phyloP scores from a whole-genome alignment of 2,888 invertebrate genomes.

The Elysia crispata region DNA sequence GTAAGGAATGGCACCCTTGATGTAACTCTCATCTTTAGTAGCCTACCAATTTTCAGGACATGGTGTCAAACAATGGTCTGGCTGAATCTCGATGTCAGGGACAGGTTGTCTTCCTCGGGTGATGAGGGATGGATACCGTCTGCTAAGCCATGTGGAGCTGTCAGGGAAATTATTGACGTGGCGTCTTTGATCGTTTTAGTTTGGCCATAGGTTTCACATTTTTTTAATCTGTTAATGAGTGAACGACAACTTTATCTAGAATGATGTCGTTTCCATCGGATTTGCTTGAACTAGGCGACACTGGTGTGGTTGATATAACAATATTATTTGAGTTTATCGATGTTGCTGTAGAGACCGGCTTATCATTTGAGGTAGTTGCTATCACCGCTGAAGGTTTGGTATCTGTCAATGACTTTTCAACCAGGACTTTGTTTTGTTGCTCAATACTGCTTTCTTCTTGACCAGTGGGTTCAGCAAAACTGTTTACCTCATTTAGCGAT shows the following conservation, averaged over 20 bases:
- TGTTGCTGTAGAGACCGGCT: background rate
- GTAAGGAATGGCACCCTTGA: constrained; percentile 94
- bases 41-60: constrained; percentile 56
- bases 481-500: too few relatives aligned
- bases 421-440: too few relatives aligned
- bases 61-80: constrained; percentile 49
- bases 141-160: constrained; percentile 44
- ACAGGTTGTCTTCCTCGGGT: constrained; percentile 48
- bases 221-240: background rate
- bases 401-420: too few relatives aligned
- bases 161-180: constrained; percentile 50
- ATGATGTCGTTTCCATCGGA: background rate
- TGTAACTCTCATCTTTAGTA: constrained; percentile 82
- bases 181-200: constrained; percentile 47
- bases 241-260: background rate
- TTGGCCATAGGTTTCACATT: background rate
- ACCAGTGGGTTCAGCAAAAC: constrained; percentile 70
- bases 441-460: constrained; percentile 80
- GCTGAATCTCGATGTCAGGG: constrained; percentile 54
- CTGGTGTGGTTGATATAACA: background rate
- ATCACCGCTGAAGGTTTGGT: too few relatives aligned
- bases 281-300: background rate
- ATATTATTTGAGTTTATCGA: constrained; percentile 10
- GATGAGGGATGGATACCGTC: constrained; percentile 24
- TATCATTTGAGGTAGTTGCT: too few relatives aligned